Evolutionary conservation across 2,888 invertebrate genomes (phyloP), one percentile per base, ranked within the genome.

Genomic region (Lasiommata megera): DNA sequence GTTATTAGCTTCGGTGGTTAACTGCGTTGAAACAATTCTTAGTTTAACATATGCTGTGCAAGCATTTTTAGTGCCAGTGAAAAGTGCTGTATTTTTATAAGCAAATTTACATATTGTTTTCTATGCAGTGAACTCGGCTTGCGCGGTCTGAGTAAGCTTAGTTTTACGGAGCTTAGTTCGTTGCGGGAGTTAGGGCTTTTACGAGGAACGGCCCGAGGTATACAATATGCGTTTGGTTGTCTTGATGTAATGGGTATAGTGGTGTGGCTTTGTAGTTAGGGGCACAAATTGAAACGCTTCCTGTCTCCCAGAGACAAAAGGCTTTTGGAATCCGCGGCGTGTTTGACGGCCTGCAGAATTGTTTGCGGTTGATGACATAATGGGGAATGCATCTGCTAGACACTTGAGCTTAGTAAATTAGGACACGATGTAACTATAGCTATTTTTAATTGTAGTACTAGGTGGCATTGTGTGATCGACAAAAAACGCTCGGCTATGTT

Each of bases 201-300:
- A 54, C 59, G 65, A 60, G 47, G 63, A 61, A 56, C 60, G 55
- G 64, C 67, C 69, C 71, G 83, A 88, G 88, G 88, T 88, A 88
- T 12, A 31, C 29, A 44, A 8, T 28, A 44, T 61, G 76, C 73
- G 52, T 82, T 78, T 76, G 77, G 78, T 74, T 73, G 73, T 80
- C 80, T 82, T 82, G 71, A 75, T 85, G 82, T 88, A 79, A 88
- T 88, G 88, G 88, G 82, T 88, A 85, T 87, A 84, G 82, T 82
- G 78, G 69, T 69, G 69, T 70, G 68, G 85, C 85, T 86, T 16
- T 84, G 85, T 86, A 85, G 85, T 79, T 85, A 80, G 77, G 82
- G 67, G 58, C 65, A 81, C 79, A 74, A 73, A 68, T 70, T 71
- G 54, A 52, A 40, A 52, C 69, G 87, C 88, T 88, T 84, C 76